A percentile compares a stretch with the other conserved stretches of the same genome.
Evolutionary conservation across 2,797 vertebrate species (phyloP).

Genomic region (Dendrocincla tyrannina): DNA sequence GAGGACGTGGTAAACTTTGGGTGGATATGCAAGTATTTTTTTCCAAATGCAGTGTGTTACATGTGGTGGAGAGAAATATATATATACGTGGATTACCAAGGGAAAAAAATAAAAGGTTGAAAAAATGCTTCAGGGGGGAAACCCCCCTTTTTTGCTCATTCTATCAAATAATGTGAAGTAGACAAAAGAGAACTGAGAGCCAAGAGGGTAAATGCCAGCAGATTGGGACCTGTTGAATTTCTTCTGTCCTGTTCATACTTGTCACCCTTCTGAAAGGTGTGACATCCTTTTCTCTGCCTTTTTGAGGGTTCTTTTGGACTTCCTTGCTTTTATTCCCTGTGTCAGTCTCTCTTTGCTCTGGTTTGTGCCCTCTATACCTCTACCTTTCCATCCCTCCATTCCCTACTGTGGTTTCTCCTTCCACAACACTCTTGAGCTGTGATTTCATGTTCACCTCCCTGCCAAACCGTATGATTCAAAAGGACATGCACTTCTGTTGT

Average conservation of each 20-base stretch:
- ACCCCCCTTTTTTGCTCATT: not conserved
- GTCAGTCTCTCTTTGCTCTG: not conserved
- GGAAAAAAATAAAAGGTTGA: too few species aligned
- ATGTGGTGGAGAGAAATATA: not conserved
- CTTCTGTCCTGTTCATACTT: not conserved
- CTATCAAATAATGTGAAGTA: not conserved
- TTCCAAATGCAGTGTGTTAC: not conserved
- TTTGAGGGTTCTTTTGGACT: not conserved
- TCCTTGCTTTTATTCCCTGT: not conserved
- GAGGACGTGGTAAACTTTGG: not conserved
- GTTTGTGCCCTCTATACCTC: not conserved
- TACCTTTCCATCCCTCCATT: not conserved
- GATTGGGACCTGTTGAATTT: not conserved
- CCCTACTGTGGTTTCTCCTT: not conserved
- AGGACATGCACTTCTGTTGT: not conserved
- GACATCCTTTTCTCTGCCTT: not conserved
- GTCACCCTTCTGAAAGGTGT: not conserved
- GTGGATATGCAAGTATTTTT: not conserved
- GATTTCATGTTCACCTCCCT: not conserved
- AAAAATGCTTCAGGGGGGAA: not conserved
- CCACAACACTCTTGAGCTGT: not conserved
- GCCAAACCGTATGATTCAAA: not conserved
- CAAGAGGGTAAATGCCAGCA: not conserved
- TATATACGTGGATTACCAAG: too few species aligned
- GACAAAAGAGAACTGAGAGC: not conserved